A percentile compares a stretch with the other conserved stretches of the same genome.
Evolutionary conservation across 1,140 invertebrate species (phyloP).

Genomic region (Hesperophylax magnus): DNA sequence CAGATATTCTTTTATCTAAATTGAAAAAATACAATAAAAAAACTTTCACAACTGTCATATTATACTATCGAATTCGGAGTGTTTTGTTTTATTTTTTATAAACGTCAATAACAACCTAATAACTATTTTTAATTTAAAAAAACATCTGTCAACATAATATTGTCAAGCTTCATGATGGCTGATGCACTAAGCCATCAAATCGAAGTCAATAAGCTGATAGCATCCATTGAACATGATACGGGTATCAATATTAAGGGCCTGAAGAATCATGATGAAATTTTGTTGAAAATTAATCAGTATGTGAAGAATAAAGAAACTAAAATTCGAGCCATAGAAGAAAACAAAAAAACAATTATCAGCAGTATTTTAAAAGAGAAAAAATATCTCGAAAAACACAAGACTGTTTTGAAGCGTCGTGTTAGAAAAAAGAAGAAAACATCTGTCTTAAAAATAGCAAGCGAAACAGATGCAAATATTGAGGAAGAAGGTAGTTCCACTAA

Average conservation of each 20-base stretch:
- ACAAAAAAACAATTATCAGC: constrained; percentile 22
- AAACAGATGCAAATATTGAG: not conserved
- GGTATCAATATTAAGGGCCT: not conserved
- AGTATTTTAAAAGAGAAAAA: constrained; percentile 17
- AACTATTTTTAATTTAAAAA: too few species aligned
- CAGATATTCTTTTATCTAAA: too few species aligned
- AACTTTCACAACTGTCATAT: too few species aligned
- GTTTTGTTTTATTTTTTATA: too few species aligned
- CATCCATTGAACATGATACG: not conserved
- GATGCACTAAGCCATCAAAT: not conserved
- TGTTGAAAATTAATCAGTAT: constrained; percentile 9
- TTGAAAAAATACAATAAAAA: too few species aligned
- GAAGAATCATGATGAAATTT: constrained; percentile 15
- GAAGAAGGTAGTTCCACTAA: constrained; percentile 8
- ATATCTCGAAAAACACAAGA: not conserved
- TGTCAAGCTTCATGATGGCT: too few species aligned
- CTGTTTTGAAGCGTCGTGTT: not conserved
- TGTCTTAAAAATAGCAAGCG: constrained; percentile 1
- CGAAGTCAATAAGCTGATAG: constrained; percentile 12
- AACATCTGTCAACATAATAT: too few species aligned
- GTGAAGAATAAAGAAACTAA: constrained; percentile 9
- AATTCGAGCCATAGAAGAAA: not conserved
- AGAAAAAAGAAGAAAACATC: constrained; percentile 11
- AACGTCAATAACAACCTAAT: too few species aligned
- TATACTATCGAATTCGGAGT: too few species aligned